phyloP scores from a whole-genome alignment of 2,797 vertebrate genomes.

The Vultur gryphus region DNA sequence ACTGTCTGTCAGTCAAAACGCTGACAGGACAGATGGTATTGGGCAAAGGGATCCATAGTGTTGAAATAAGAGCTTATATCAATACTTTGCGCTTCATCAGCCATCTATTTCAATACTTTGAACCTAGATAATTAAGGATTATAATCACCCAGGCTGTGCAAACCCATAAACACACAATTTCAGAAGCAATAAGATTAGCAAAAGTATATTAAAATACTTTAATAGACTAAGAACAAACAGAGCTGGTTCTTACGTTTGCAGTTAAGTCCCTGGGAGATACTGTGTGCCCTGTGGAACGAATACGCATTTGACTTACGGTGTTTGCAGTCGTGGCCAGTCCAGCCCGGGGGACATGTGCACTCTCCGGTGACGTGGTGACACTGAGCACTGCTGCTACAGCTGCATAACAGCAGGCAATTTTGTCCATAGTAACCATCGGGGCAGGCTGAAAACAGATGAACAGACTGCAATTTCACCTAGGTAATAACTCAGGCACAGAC shows the following conservation, averaged over 20 bases:
- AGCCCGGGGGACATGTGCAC: slow-evolving; percentile 67
- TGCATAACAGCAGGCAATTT: slow-evolving; percentile 57
- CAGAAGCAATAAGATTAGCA: slow-evolving; percentile 52
- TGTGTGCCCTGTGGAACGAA: neutral
- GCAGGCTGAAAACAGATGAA: slow-evolving; percentile 55
- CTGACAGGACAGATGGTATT: slow-evolving; percentile 12
- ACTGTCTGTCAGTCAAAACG: slow-evolving; percentile 38
- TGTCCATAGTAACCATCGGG: slow-evolving; percentile 60
- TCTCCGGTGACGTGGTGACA: slow-evolving; percentile 68
- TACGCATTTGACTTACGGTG: neutral
- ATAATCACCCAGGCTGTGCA: slow-evolving; percentile 33
- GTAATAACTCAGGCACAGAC: neutral
- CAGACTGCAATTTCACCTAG: neutral
- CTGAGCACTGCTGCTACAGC: slow-evolving; percentile 46
- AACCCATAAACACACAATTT: slow-evolving; percentile 50
- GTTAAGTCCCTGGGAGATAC: neutral
- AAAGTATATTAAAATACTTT: slow-evolving; percentile 20
- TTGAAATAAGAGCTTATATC: slow-evolving; percentile 65
- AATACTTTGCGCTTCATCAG: slow-evolving; percentile 63
- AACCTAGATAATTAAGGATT: slow-evolving; percentile 70
- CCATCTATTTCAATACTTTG: slow-evolving; percentile 53
- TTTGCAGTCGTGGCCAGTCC: slow-evolving; percentile 62
- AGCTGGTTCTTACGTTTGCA: neutral
- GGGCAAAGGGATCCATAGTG: slow-evolving; percentile 43
- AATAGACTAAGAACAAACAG: slow-evolving; percentile 23